These are phyloP conservation scores for Aplysina aerophoba DNA, from an alignment of 37 sponge, comb jelly and placozoan genomes.

Conservation along the genomic window DNA sequence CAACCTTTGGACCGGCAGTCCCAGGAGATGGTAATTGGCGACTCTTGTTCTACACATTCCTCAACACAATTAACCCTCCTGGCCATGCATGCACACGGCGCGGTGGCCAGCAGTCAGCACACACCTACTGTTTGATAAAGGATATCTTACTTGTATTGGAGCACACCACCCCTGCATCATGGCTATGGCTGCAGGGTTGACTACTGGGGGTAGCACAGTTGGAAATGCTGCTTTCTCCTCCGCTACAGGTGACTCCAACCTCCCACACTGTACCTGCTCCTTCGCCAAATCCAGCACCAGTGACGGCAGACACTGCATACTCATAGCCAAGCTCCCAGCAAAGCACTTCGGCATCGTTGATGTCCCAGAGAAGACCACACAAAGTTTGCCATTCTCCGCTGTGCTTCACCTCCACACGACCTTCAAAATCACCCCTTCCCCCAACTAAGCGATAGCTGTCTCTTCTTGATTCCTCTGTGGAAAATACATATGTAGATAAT, in stretches of 20 bases:
- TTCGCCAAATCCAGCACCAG: not conserved
- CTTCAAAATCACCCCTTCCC: constrained; percentile 1
- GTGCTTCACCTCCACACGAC: constrained; percentile 7
- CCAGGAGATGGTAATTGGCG: too few species aligned
- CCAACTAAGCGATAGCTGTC: not conserved
- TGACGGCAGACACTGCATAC: constrained; percentile 11
- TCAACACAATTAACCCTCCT: too few species aligned
- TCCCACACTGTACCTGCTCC: constrained; percentile 4
- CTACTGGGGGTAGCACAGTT: not conserved
- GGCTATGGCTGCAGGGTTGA: not conserved
- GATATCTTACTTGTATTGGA: not conserved
- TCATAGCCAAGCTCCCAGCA: constrained; percentile 7
- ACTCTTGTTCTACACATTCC: too few species aligned
- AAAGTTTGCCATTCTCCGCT: not conserved
- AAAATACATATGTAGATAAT: too few species aligned
- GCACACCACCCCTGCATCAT: not conserved
- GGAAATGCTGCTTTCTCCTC: constrained; percentile 14
- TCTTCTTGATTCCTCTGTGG: too few species aligned
- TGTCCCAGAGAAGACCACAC: constrained; percentile 21
- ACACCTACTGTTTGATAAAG: too few species aligned
- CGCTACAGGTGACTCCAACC: not conserved
- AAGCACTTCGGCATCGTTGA: constrained; percentile 27
- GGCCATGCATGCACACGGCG: too few species aligned
- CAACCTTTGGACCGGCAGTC: too few species aligned
- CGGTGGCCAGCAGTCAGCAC: too few species aligned